A percentile compares a stretch with the other conserved stretches of the same genome.
These are phyloP conservation scores for Onychostruthus taczanowskii DNA, from an alignment of 2,113 vertebrate species.

Conservation along the genomic window DNA sequence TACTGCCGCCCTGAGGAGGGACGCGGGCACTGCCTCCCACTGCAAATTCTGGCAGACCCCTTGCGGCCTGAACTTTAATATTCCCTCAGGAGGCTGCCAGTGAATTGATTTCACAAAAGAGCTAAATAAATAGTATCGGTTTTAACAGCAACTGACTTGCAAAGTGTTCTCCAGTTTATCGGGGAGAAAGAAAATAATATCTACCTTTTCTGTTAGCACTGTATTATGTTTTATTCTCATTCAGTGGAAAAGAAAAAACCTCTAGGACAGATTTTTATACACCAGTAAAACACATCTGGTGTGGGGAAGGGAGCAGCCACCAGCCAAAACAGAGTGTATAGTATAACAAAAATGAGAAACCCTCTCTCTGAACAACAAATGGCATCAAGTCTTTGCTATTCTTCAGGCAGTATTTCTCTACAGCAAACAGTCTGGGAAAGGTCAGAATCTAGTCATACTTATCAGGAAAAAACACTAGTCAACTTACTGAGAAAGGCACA, in stretches of 20 bases:
- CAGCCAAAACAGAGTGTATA: not conserved
- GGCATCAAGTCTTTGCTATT: not conserved
- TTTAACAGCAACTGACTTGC: not conserved
- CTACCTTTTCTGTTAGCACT: not conserved
- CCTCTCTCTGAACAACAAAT: not conserved
- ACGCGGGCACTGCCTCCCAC: not conserved
- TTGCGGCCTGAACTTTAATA: not conserved
- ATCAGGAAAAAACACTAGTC: not conserved
- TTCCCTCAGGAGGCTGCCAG: not conserved
- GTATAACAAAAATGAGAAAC: not conserved
- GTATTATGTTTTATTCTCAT: not conserved
- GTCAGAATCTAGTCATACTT: not conserved
- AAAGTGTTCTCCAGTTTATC: not conserved
- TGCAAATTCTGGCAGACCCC: not conserved
- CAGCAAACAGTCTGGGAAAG: not conserved
- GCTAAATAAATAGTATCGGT: not conserved
- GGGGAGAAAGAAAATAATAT: not conserved
- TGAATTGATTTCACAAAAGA: not conserved
- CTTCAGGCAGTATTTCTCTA: not conserved
- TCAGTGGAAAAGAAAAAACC: not conserved
- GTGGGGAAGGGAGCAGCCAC: not conserved
- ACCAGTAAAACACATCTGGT: not conserved
- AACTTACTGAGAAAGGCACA: not conserved
- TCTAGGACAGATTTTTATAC: not conserved
- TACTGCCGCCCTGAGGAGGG: conserved; percentile 58